Base-by-base conservation (phyloP, 2,797 vertebrate species). In the Chromobotia macracanthus region DNA sequence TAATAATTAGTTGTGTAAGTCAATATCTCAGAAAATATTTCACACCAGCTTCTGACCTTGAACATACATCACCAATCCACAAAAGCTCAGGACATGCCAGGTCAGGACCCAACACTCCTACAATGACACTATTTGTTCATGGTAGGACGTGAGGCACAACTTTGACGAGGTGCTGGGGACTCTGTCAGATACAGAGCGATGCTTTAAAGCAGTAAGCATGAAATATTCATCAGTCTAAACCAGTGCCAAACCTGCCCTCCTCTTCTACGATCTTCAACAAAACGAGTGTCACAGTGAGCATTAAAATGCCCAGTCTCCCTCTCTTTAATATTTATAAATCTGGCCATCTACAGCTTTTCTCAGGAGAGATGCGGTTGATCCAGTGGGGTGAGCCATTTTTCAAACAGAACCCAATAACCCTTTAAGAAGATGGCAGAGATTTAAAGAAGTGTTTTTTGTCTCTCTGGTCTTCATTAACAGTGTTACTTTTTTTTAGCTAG, bases 211-310 rank as follows among this genome's bases (percentile, higher is more conserved):
- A 85, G 72, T 80, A 31, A 50, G 38, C 48, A 84, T 93, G 72
- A 92, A 93, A 92, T 89, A 93, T 91, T 92, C 70, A 93, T 89
- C 72, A 79, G 77, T 75, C 75, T 21, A 70, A 83, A 56, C 51
- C 60, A 58, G 71, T 75, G 84, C 85, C 87, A 28, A 81, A 85
- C 83, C 79, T 84, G 83, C 83, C 72, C 86, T 79, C 65, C 83
- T 88, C 87, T 88, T 88, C 79, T 70, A 77, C 75, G 68, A 87
- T 80, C 80, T 74, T 61, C 16, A 61, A 25, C 25, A 79, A 44
- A 70, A 63, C 0, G n/a, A 58, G 75, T 73, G 23, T 73, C 31
- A 67, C 66, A 25, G 41, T n/a, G 10, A 46, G 35, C 25, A 72
- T 65, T 38, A 35, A 80, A 41, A 65, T 48, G 23, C n/a, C 11